Evolutionary conservation across 1,140 invertebrate species (phyloP).

Genomic region (Drosophila persimilis): DNA sequence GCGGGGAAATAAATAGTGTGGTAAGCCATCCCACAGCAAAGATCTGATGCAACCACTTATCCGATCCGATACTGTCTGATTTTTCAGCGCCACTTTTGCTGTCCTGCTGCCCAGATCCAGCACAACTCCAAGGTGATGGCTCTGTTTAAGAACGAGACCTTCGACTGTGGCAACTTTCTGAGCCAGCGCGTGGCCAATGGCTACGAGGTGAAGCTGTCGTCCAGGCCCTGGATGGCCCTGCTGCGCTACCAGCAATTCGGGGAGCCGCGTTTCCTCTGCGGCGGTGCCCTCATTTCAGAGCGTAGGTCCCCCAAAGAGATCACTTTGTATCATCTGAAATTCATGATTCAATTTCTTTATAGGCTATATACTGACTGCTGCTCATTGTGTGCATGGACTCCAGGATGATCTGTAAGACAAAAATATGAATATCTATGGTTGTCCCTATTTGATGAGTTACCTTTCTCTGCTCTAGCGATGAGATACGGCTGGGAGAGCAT

Average conservation of each 20-base stretch:
- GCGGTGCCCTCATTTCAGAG: constrained; percentile 83
- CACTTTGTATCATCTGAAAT: too few species aligned
- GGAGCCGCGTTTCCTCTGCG: constrained; percentile 67
- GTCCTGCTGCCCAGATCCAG: constrained; percentile 50
- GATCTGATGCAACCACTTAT: too few species aligned
- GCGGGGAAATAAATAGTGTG: constrained; percentile 57
- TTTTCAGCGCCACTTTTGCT: constrained; percentile 66
- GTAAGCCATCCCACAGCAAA: constrained; percentile 18
- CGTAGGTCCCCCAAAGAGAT: constrained; percentile 28
- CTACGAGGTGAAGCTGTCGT: constrained; percentile 81
- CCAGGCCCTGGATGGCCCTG: constrained; percentile 85
- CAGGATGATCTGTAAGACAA: constrained; percentile 68
- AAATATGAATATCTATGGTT: neutral
- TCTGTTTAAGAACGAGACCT: constrained; percentile 42
- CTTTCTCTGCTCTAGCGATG: constrained; percentile 61
- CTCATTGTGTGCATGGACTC: constrained; percentile 76
- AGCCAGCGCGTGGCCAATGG: constrained; percentile 80
- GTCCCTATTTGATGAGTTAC: neutral
- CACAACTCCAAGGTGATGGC: constrained; percentile 69
- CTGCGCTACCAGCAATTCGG: constrained; percentile 78
- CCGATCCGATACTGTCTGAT: neutral
- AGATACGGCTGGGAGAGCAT: constrained; percentile 87
- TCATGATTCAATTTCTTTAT: too few species aligned
- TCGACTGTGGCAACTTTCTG: constrained; percentile 61
- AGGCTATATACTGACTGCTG: constrained; percentile 87